Conservation (phyloP, 2,113 vertebrate genomes). For the Xyrauchen texanus region DNA sequence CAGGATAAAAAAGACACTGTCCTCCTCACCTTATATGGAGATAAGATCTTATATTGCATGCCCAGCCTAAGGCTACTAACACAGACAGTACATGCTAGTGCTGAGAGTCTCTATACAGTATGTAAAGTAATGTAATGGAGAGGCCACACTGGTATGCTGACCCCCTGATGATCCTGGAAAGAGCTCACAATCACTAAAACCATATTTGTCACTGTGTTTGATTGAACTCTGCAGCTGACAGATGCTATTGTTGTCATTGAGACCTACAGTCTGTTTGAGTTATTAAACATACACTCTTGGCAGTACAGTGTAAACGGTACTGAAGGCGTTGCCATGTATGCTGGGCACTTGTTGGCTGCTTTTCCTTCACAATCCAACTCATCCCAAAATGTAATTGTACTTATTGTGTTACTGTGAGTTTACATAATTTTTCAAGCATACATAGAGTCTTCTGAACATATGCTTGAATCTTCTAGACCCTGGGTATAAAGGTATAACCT, state of each 20-base stretch:
- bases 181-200: constrained; percentile 25
- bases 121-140: constrained; percentile 3
- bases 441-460: no score
- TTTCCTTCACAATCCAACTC: no score
- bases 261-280: constrained; percentile 53
- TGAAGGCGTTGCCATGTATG: no score
- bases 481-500: no score
- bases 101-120: not conserved
- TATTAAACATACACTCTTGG: not conserved
- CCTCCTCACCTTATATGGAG: not conserved
- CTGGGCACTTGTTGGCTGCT: no score
- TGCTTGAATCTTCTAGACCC: no score
- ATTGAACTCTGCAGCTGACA: constrained; percentile 30
- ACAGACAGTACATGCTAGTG: not conserved
- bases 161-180: constrained; percentile 15
- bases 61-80: constrained; percentile 28
- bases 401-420: no score
- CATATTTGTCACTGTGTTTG: constrained; percentile 19
- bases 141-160: not conserved
- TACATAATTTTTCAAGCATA: no score
- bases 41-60: constrained; percentile 38
- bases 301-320: no score
- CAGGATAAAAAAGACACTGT: no score
- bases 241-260: not conserved
- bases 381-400: no score